phyloP scores from a whole-genome alignment of 2,888 invertebrate species.

The Drosophila formosana region DNA sequence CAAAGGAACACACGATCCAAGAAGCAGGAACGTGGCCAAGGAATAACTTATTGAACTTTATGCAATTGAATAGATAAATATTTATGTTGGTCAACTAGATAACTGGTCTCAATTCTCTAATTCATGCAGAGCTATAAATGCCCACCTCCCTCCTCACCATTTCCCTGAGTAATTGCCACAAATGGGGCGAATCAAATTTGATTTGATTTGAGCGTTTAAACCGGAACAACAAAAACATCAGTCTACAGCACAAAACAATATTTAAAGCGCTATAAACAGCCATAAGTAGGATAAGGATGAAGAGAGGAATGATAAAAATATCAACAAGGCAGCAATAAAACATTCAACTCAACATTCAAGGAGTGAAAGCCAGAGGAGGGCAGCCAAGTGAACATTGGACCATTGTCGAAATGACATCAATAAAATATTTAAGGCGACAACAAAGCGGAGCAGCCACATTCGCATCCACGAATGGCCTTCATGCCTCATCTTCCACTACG shows the following conservation, averaged over 20 bases:
- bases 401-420: slow-evolving; percentile 77
- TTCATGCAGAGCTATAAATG: background rate
- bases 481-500: slow-evolving; percentile 31
- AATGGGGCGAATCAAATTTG: slow-evolving; percentile 63
- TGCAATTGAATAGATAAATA: slow-evolving; percentile 54
- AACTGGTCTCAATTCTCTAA: slow-evolving; percentile 9
- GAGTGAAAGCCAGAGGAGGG: slow-evolving; percentile 34
- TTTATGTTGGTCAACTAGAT: slow-evolving; percentile 45
- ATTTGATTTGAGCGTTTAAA: slow-evolving; percentile 58
- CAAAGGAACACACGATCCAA: slow-evolving; percentile 41
- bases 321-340: slow-evolving; percentile 69
- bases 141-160: background rate
- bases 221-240: slow-evolving; percentile 34
- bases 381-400: slow-evolving; percentile 66
- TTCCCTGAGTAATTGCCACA: slow-evolving; percentile 37
- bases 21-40: slow-evolving; percentile 19
- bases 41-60: slow-evolving; percentile 41
- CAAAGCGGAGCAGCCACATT: slow-evolving; percentile 47
- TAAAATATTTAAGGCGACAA: slow-evolving; percentile 73
- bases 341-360: slow-evolving; percentile 54
- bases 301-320: slow-evolving; percentile 65
- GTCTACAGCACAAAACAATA: slow-evolving; percentile 36
- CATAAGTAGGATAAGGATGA: slow-evolving; percentile 32
- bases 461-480: slow-evolving; percentile 51
- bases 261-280: slow-evolving; percentile 54